Evolutionary conservation across 2,888 invertebrate genomes (phyloP), one percentile per base, ranked within the genome.

Genomic region (Pseudoips prasinana): DNA sequence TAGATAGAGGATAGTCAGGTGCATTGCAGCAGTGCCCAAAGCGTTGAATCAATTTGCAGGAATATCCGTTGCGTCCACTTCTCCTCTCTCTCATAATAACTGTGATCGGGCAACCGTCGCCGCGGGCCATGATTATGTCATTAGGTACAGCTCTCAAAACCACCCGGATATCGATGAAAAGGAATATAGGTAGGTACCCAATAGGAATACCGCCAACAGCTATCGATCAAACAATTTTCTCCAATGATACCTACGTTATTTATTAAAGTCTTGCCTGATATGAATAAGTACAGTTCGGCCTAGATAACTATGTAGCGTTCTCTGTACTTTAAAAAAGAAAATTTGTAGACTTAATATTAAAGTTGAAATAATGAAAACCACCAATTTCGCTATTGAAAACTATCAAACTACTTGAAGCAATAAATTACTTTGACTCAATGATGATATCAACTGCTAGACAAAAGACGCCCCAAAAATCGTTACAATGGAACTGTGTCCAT

Each of bases 91-190:
- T 58, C 25, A 31, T 56, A 76, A 85, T 79, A 58, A 77, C 80
- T 62, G 78, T 74, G 58, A 77, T 81, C 73, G 56, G 18, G 32
- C 34, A 34, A 43, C 45, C 46, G 41, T 59, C 50, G 80, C 85
- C 82, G 64, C 68, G 50, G 78, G 85, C 69, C 51, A 39, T 58
- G 76, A 81, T 86, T 83, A 86, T 79, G 73, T 77, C 77, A 85
- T 85, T 84, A 84, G 48, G 57, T 58, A 47, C 64, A 61, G 54
- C 60, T 58, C 57, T 64, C 55, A 51, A 57, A 64, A 64, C 66
- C 67, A 65, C 70, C 73, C 71, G 73, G 76, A 76, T 73, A 74
- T 69, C 70, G 69, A 56, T 73, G 70, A 72, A 74, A 78, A 70
- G 66, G 14, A 14, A 14, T 14, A 14, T 14, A 14, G 14, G 14